phyloP scores from a whole-genome alignment of 2,888 invertebrate species.

The Agelastica alni region DNA sequence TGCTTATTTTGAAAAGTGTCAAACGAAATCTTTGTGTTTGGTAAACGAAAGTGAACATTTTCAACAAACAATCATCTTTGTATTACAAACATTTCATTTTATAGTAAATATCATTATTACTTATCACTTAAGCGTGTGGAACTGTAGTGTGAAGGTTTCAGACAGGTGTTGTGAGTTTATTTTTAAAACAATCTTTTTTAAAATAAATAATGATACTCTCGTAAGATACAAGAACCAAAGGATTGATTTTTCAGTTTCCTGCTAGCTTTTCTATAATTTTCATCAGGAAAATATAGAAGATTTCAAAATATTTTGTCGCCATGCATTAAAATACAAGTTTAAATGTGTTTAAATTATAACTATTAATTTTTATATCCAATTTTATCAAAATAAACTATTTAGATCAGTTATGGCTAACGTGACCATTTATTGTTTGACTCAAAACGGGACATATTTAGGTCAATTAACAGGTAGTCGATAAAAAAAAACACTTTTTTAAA shows the following conservation, averaged over 20 bases:
- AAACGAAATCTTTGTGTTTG: constrained; percentile 57
- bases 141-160: background rate
- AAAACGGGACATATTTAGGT: too few relatives aligned
- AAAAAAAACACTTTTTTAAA: too few relatives aligned
- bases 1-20: constrained; percentile 58
- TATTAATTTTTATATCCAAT: background rate
- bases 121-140: constrained; percentile 25
- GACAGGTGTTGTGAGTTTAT: constrained; percentile 17
- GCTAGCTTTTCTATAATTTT: background rate
- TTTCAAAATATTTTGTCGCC: background rate
- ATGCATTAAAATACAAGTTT: background rate
- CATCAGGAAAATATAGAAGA: background rate
- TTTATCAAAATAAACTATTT: background rate
- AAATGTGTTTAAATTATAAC: background rate
- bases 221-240: background rate
- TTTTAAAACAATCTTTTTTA: constrained; percentile 10
- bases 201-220: constrained; percentile 8
- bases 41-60: constrained; percentile 47
- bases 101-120: constrained; percentile 50
- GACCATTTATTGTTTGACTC: too few relatives aligned
- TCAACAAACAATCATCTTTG: constrained; percentile 54
- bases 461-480: too few relatives aligned
- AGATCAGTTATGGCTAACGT: too few relatives aligned
- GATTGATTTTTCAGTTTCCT: too few relatives aligned
- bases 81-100: constrained; percentile 51